Base-by-base conservation (phyloP, 2,888 invertebrate species). In the Rutpela maculata region DNA sequence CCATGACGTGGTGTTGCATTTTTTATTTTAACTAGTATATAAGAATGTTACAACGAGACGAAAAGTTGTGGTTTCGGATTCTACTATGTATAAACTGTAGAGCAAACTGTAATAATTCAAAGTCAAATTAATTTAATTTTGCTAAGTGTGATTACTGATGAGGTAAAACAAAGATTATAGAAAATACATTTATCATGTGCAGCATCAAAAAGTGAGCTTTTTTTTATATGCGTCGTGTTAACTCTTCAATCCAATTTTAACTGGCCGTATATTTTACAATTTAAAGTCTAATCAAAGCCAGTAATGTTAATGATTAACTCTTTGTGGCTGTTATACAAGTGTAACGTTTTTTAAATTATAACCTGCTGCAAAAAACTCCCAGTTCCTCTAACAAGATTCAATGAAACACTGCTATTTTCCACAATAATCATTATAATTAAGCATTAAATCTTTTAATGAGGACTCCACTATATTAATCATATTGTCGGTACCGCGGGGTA, bases 391-490 rank as follows among this genome's bases (percentile, higher is more conserved):
- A n/a, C 15, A 50, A 50, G 50, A 50, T n/a, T 50, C 50, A 50
- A 50, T 50, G 50, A 50, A 50, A 50, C 59, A 59, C 19, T 59
- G 59, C 11, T 19, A 26, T 26, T 19, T 26, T 26, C n/a, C n/a
- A 17, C 5, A 31, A n/a, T 80, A 82, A 81, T 82, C 71, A 78
- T 76, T 63, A 82, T 82, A 82, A 84, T 84, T 83, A 81, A 78
- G 78, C 76, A 80, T 84, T 85, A 82, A 84, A 81, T 81, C 78
- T 78, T 81, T 78, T 85, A 85, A 85, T 85, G 84, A 83, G 81
- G 76, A 81, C 78, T 81, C 78, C 76, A 82, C 80, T 75, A 78
- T 82, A 85, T 84, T 84, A 83, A 84, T 85, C 83, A 84, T 81
- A 75, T 73, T 68, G 78, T 78, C 83, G 81, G 83, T 82, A 82